Evolutionary conservation across 1,140 invertebrate species (phyloP), one percentile per base, ranked within the genome.

Genomic region (Melanaphis sacchari): DNA sequence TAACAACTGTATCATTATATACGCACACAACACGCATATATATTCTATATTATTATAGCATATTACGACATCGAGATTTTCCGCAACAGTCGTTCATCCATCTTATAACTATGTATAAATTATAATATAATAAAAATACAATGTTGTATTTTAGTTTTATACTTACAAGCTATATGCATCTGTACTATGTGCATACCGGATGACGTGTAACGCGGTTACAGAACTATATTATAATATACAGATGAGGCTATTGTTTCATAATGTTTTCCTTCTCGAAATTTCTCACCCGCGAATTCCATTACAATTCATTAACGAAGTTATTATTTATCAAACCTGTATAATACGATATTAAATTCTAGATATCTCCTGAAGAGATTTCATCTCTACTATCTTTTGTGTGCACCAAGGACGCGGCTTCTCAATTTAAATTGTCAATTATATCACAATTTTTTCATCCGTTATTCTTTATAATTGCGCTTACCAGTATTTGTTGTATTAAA

Each of bases 281-380:
- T 88, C 85, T 49, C 85, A 88, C 24, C 85, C 31, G 85, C 85
- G 85, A 49, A 87, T 88, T 36, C 85, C 85, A 31, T 41, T n/a
- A 31, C 31, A 22, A 85, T 36, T 88, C 85, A 49, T 88, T 41
- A 88, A 88, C 41, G n/a, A 49, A 84, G 49, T 49, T 31, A 36
- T 49, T 46, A n/a, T 36, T 21, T 81, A 81, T 81, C 9, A 24
- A 81, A 21, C 76, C 36, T 24, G 81, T 82, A 24, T 1, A 76
- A 76, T n/a, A 76, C 59, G 31, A n/a, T 18, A 66, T 76, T 76
- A 76, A 76, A 76, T 76, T 76, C 59, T 36, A 31, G 59, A 76
- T n/a, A 49, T 49, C 15, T 15, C 59, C 59, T 6, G n/a, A 7
- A 76, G 59, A n/a, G 59, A n/a, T 76, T n/a, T 76, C 59, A 6